phyloP scores from a whole-genome alignment of 2,888 invertebrate species.

The Papilio demoleus region DNA sequence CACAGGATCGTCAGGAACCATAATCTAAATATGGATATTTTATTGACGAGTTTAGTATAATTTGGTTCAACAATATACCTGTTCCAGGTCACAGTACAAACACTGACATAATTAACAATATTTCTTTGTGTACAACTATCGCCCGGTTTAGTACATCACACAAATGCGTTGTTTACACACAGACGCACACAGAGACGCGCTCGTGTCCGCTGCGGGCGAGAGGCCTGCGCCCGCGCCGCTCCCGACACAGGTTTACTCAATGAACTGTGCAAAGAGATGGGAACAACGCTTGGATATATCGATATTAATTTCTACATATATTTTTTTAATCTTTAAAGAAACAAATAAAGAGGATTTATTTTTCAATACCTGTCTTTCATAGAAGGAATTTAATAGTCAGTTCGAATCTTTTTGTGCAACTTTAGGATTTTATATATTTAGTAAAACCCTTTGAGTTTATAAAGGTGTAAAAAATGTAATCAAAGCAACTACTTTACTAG shows the following conservation, averaged over 20 bases:
- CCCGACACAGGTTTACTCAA: constrained; percentile 73
- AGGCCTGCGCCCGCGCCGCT: constrained; percentile 54
- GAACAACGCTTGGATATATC: constrained; percentile 47
- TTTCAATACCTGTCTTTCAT: too few species aligned
- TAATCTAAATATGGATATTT: too few species aligned
- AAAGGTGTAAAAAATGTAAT: too few species aligned
- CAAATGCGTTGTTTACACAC: constrained; percentile 47
- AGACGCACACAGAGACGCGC: constrained; percentile 49
- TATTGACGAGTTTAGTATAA: too few species aligned
- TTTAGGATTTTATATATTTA: too few species aligned
- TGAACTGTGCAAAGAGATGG: constrained; percentile 65
- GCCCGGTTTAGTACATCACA: not conserved
- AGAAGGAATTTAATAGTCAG: too few species aligned
- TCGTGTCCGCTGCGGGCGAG: constrained; percentile 60
- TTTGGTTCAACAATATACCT: too few species aligned
- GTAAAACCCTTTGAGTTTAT: too few species aligned
- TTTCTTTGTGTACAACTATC: not conserved
- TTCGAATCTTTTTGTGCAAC: too few species aligned
- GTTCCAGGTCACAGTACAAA: too few species aligned
- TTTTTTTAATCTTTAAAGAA: not conserved
- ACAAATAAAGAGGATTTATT: not conserved
- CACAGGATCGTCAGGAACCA: too few species aligned
- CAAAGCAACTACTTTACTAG: too few species aligned
- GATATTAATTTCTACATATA: constrained; percentile 37
- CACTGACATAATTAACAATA: not conserved